A percentile compares a stretch with the other conserved stretches of the same genome.
Evolutionary conservation across 2,888 invertebrate genomes (phyloP).

Genomic region (Acleris laterana): DNA sequence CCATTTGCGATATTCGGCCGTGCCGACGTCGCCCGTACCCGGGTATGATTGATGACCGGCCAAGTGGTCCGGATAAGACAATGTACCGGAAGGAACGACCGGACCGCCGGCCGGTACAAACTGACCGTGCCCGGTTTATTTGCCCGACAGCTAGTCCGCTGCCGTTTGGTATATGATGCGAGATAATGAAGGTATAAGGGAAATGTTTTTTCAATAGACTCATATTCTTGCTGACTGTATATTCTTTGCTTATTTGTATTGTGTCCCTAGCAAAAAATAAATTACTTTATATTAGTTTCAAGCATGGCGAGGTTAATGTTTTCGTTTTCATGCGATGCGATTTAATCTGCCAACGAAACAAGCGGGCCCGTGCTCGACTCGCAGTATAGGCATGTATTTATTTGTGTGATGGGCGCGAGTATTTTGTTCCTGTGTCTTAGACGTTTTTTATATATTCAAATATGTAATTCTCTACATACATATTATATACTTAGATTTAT

Average conservation of each 20-base stretch:
- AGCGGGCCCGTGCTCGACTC: too few species aligned
- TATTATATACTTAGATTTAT: too few species aligned
- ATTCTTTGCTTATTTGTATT: background rate
- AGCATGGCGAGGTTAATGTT: too few species aligned
- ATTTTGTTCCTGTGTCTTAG: too few species aligned
- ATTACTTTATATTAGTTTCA: background rate
- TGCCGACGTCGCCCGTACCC: constrained; percentile 42
- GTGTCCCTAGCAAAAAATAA: background rate
- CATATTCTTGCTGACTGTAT: constrained; percentile 12
- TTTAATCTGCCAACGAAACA: too few species aligned
- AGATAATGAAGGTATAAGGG: constrained; percentile 43
- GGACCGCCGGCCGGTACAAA: constrained; percentile 44
- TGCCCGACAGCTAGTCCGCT: constrained; percentile 25
- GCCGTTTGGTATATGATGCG: constrained; percentile 43
- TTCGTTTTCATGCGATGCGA: too few species aligned
- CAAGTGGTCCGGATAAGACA: constrained; percentile 68
- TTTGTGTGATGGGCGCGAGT: too few species aligned
- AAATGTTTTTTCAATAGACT: constrained; percentile 33
- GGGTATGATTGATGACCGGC: constrained; percentile 57
- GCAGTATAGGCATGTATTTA: too few species aligned
- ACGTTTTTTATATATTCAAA: too few species aligned
- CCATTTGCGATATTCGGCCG: constrained; percentile 40
- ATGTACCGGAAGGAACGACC: constrained; percentile 49
- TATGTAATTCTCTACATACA: too few species aligned
- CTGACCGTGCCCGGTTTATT: constrained; percentile 41